These are phyloP conservation scores for Eidolon helvum DNA, from an alignment of 2,113 vertebrate genomes.

Conservation along the genomic window DNA sequence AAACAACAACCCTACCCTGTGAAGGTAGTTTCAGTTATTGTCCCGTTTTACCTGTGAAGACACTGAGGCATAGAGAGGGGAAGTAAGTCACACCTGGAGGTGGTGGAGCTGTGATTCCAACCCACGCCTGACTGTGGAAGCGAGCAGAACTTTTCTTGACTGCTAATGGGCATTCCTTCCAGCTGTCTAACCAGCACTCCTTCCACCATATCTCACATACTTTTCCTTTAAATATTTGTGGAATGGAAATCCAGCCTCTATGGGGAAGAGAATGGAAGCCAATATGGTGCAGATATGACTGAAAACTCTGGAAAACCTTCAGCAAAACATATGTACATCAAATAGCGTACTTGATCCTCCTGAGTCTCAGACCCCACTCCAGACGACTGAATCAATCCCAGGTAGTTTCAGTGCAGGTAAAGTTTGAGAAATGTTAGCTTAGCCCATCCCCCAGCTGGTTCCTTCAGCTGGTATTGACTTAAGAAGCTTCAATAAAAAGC, in stretches of 20 bases:
- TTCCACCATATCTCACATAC: background rate
- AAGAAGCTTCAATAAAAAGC: background rate
- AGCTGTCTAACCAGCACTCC: background rate
- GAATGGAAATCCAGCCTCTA: background rate
- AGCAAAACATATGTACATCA: background rate
- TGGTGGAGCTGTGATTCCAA: background rate
- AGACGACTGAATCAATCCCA: background rate
- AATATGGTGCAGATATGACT: background rate
- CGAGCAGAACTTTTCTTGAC: background rate
- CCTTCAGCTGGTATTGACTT: background rate
- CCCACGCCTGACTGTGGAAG: background rate
- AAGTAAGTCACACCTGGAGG: background rate
- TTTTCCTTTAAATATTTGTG: background rate
- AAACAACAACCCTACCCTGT: background rate
- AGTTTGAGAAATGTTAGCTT: background rate
- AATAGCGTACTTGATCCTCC: background rate
- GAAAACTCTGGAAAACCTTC: background rate
- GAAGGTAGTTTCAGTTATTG: background rate
- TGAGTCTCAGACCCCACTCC: background rate
- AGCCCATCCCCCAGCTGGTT: background rate
- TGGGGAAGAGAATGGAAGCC: background rate
- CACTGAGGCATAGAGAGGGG: background rate
- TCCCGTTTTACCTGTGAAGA: background rate
- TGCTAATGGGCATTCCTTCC: background rate
- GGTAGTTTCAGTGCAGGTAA: background rate